Evolutionary conservation across 2,113 vertebrate genomes (phyloP).

Genomic region (Urocolius indicus): DNA sequence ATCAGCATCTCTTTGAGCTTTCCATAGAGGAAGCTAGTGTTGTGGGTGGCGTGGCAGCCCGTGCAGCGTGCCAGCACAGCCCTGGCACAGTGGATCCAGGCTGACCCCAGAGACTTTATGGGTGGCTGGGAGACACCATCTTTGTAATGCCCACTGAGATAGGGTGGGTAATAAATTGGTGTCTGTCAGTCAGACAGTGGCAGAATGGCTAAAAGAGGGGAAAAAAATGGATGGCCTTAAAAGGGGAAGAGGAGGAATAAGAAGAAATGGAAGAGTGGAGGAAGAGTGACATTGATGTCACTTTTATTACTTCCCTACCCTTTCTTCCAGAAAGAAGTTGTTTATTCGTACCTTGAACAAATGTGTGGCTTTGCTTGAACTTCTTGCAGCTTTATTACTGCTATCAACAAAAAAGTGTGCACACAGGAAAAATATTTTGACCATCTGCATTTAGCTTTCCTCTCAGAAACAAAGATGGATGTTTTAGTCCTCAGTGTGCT

Average conservation of each 20-base stretch:
- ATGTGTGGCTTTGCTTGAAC: not conserved
- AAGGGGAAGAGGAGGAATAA: not conserved
- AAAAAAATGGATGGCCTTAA: not conserved
- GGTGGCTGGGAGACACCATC: not conserved
- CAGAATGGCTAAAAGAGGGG: not conserved
- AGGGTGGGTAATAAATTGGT: not conserved
- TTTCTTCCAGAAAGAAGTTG: not conserved
- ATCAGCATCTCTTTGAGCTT: not conserved
- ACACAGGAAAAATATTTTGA: not conserved
- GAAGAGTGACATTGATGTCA: not conserved
- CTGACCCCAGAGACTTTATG: not conserved
- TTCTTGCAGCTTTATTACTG: not conserved
- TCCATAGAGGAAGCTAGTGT: accelerated
- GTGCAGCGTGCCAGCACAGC: not conserved
- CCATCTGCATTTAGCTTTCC: not conserved
- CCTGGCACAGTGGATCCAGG: accelerated
- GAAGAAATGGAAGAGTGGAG: not conserved
- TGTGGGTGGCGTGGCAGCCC: not conserved
- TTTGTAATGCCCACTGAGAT: not conserved
- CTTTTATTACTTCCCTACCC: not conserved
- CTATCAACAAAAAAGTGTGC: not conserved
- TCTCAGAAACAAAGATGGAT: not conserved
- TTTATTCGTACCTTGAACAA: not conserved
- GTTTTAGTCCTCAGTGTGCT: not conserved
- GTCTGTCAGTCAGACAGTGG: not conserved